Conservation (phyloP, 2,797 vertebrate species). For the Erpetoichthys calabaricus region DNA sequence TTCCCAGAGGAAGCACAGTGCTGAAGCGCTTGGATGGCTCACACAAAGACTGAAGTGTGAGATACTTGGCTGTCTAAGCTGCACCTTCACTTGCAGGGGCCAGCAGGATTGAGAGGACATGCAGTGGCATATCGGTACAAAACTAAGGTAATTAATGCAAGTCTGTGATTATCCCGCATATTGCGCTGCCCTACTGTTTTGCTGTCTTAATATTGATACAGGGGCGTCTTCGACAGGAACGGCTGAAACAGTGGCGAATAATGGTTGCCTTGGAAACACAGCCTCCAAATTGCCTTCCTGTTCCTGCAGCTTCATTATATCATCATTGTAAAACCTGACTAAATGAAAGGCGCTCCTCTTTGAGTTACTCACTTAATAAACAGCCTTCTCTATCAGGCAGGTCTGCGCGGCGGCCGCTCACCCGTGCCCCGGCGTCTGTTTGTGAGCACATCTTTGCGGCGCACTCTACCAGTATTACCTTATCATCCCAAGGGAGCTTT, state of each 20-base stretch:
- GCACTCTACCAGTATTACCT: neutral
- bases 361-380: neutral
- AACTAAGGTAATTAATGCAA: constrained; percentile 2
- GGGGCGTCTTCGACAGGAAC: neutral
- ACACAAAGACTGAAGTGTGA: too few relatives aligned
- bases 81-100: too few relatives aligned
- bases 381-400: neutral
- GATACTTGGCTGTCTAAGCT: too few relatives aligned
- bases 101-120: neutral
- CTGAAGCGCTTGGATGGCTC: too few relatives aligned
- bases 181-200: neutral
- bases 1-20: too few relatives aligned
- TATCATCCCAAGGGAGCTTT: neutral
- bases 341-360: neutral
- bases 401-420: neutral
- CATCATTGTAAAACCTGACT: neutral
- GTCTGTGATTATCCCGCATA: neutral
- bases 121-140: neutral
- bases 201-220: constrained; percentile 4
- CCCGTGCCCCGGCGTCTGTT: too few relatives aligned
- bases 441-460: too few relatives aligned
- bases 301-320: neutral
- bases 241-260: neutral
- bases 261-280: neutral
- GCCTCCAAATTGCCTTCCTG: neutral